These are phyloP conservation scores for Lagenorhynchus albirostris DNA, from an alignment of 2,113 vertebrate species.

Conservation along the genomic window DNA sequence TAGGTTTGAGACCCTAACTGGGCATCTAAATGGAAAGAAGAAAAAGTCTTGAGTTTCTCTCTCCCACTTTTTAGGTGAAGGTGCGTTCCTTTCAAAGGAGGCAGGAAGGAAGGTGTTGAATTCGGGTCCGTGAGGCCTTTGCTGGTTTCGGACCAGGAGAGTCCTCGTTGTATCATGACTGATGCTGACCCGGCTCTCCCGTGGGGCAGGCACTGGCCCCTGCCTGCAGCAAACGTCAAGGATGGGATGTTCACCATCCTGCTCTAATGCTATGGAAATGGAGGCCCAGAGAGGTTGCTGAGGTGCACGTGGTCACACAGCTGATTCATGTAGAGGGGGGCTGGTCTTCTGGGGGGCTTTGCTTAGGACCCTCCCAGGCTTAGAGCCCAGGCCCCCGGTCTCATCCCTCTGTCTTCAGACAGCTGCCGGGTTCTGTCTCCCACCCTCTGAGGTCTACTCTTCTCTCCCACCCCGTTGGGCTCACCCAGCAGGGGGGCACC, in stretches of 20 bases:
- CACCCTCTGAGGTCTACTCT: not conserved
- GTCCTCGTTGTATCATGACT: rapidly evolving
- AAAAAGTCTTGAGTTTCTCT: not conserved
- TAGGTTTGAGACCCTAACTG: not conserved
- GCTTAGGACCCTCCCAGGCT: not conserved
- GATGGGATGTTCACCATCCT: not conserved
- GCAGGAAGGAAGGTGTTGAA: not conserved
- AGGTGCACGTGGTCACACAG: not conserved
- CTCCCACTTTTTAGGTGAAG: not conserved
- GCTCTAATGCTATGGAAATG: not conserved
- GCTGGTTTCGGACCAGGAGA: not conserved
- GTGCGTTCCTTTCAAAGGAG: not conserved
- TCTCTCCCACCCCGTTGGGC: rapidly evolving
- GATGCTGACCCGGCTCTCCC: rapidly evolving
- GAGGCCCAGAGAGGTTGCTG: not conserved
- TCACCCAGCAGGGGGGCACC: not conserved
- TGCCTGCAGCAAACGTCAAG: rapidly evolving
- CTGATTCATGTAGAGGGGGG: not conserved
- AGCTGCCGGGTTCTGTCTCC: not conserved
- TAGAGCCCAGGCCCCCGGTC: too few relatives aligned
- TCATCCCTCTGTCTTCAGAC: not conserved
- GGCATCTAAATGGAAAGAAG: not conserved
- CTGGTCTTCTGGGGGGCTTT: not conserved
- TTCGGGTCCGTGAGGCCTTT: not conserved
- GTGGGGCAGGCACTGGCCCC: rapidly evolving